Evolutionary conservation across 2,888 invertebrate species (phyloP).

Genomic region (Cantharis nigra): DNA sequence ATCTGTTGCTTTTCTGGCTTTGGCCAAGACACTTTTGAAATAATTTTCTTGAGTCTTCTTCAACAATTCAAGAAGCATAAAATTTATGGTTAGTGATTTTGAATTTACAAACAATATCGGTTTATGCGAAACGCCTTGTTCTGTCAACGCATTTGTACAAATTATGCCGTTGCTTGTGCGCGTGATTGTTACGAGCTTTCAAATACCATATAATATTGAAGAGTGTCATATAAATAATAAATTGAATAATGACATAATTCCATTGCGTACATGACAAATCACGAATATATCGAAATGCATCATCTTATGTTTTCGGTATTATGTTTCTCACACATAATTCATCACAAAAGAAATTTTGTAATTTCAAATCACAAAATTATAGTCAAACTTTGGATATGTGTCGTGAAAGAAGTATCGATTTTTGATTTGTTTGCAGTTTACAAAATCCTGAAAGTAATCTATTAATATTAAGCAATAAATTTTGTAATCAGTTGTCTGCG

Average conservation of each 20-base stretch:
- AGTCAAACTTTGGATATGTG: too few relatives aligned
- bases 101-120: conserved; percentile 17
- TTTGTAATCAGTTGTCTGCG: neutral
- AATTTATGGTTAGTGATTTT: conserved; percentile 18
- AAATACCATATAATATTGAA: conserved; percentile 16
- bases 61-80: conserved; percentile 14
- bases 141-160: conserved; percentile 21
- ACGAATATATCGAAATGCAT: neutral
- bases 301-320: too few relatives aligned
- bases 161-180: conserved; percentile 12
- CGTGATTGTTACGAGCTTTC: conserved; percentile 12
- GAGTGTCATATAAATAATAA: conserved; percentile 10
- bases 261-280: neutral
- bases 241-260: conserved; percentile 15
- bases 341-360: too few relatives aligned
- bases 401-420: too few relatives aligned
- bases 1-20: neutral
- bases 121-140: conserved; percentile 18
- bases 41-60: conserved; percentile 5
- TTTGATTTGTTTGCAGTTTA: too few relatives aligned
- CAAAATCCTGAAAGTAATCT: too few relatives aligned
- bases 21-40: neutral
- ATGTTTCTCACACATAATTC: too few relatives aligned
- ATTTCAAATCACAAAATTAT: too few relatives aligned
- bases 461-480: too few relatives aligned